Evolutionary conservation across 2,113 vertebrate species (phyloP), one percentile per base, ranked within the genome.

Genomic region (Uria aalge): DNA sequence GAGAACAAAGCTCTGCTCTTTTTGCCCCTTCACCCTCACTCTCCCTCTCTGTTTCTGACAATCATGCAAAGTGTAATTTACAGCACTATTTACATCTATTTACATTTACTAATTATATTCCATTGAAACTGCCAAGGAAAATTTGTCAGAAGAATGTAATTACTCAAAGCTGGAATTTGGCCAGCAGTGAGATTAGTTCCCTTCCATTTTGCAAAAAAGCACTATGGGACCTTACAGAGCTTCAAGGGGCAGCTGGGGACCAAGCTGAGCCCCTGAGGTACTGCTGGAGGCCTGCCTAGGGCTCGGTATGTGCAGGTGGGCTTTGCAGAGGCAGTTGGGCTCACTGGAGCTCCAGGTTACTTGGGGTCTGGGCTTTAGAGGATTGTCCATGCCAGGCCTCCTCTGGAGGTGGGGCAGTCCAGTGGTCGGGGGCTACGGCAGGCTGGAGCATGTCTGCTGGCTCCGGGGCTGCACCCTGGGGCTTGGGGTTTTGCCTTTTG

Each of bases 91-190:
- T 97, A 97, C 97, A 90, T 97, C 84, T 96, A 74, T 97, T 97
- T 97, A 97, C 95, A 88, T 97, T 95, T 91, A 82, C 96, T 97
- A 97, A 97, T 97, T 97, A 90, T 97, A 95, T 93, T 96, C 89
- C 63, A 73, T 73, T 95, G 89, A 94, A 94, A 94, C 94, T 94
- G 95, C 96, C 94, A 95, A 95, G 87, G 85, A 95, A 85, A 92
- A 97, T 96, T 97, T 97, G 96, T 97, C 96, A 96, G 96, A 94
- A 96, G 95, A 96, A 96, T 92, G 94, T 95, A 97, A 97, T 96
- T 97, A 96, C 93, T 84, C 80, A 79, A 95, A 94, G 77, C 66
- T 97, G 97, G 94, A 94, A 94, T 90, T 68, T 55, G 45, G 91
- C 96, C 96, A 97, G 80, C 69, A 79, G 32, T 73, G 77, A 95